These are phyloP conservation scores for Saccostrea echinata DNA, from an alignment of 1,140 invertebrate genomes.

Conservation along the genomic window DNA sequence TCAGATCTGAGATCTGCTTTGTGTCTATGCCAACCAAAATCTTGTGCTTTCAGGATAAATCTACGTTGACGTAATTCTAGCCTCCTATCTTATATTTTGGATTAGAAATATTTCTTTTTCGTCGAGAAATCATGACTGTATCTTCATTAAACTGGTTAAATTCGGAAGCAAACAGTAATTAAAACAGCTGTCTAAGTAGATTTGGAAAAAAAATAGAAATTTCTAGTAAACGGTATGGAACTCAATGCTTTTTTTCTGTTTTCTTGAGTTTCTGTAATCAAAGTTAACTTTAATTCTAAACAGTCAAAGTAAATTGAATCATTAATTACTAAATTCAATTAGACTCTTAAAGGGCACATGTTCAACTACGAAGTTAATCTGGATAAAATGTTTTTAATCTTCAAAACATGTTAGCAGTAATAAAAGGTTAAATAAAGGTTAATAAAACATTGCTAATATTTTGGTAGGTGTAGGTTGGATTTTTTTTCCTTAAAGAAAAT, in stretches of 20 bases:
- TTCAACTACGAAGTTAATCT: too few relatives aligned
- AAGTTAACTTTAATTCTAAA: too few relatives aligned
- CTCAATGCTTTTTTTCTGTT: background rate
- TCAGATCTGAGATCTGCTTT: background rate
- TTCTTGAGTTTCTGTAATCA: too few relatives aligned
- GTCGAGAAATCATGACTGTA: background rate
- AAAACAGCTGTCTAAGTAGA: background rate
- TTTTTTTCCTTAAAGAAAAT: too few relatives aligned
- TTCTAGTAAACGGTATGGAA: background rate
- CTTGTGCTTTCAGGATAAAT: background rate
- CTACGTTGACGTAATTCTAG: background rate
- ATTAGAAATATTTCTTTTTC: constrained; percentile 23
- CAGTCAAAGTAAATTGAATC: too few relatives aligned
- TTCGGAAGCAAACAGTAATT: background rate
- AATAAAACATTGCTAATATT: too few relatives aligned
- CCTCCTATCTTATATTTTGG: background rate
- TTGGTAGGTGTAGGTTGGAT: too few relatives aligned
- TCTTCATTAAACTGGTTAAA: background rate
- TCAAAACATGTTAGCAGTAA: too few relatives aligned
- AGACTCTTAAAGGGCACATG: too few relatives aligned
- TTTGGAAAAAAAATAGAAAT: background rate
- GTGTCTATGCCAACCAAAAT: constrained; percentile 29
- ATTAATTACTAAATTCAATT: too few relatives aligned
- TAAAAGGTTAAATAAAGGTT: too few relatives aligned
- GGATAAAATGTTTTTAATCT: too few relatives aligned